These are phyloP conservation scores for Leucophenga montana DNA, from an alignment of 2,888 invertebrate genomes.

Conservation along the genomic window DNA sequence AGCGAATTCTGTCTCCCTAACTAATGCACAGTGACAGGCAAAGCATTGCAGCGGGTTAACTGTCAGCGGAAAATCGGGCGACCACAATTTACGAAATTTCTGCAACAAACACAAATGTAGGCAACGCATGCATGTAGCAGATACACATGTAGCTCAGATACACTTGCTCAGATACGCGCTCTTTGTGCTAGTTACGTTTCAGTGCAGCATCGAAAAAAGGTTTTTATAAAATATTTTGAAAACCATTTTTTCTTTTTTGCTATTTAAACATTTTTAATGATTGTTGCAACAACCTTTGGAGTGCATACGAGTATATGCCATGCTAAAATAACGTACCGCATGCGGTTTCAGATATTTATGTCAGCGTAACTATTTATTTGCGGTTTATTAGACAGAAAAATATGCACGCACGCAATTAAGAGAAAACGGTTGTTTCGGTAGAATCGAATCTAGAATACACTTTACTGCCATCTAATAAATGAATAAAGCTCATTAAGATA, in stretches of 20 bases:
- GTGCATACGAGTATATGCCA: background rate
- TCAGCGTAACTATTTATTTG: constrained; percentile 23
- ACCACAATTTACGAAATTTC: constrained; percentile 38
- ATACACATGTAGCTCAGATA: too few species aligned
- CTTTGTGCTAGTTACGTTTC: too few species aligned
- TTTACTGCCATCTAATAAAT: too few species aligned
- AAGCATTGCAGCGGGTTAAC: constrained; percentile 24
- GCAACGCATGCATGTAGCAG: background rate
- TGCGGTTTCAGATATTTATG: constrained; percentile 13
- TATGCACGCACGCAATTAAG: background rate
- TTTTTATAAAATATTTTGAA: background rate
- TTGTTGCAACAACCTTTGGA: background rate
- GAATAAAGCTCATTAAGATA: too few species aligned
- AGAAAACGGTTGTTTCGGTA: too few species aligned
- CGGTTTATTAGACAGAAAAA: constrained; percentile 3
- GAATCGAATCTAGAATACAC: too few species aligned
- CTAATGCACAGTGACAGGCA: constrained; percentile 37
- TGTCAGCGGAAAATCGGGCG: constrained; percentile 39
- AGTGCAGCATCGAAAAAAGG: background rate
- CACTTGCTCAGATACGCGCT: background rate
- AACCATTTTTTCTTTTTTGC: too few species aligned
- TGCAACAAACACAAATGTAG: background rate
- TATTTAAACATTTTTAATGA: background rate
- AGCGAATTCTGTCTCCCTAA: constrained; percentile 36
- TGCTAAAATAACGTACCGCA: background rate